These are phyloP conservation scores for Mobula birostris DNA, from an alignment of 2,113 vertebrate genomes.

Conservation along the genomic window DNA sequence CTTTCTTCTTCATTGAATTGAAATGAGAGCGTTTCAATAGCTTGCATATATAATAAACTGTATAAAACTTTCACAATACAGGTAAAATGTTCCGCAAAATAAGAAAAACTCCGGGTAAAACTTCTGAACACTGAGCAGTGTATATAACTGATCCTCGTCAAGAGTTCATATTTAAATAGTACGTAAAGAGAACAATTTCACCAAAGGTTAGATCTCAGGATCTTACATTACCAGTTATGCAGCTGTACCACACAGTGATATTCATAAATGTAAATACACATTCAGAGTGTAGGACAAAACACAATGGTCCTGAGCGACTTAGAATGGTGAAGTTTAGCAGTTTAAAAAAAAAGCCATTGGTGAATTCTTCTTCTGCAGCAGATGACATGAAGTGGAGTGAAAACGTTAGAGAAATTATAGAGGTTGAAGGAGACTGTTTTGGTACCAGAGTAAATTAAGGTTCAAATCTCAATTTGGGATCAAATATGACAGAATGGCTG, in stretches of 20 bases:
- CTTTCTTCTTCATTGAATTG: slow-evolving; percentile 78
- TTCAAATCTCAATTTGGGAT: too few species aligned
- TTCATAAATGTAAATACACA: background rate
- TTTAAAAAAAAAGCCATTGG: too few species aligned
- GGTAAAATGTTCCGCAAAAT: slow-evolving; percentile 78
- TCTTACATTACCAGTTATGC: background rate
- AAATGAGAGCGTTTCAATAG: slow-evolving; percentile 74
- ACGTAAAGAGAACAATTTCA: background rate
- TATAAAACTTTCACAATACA: slow-evolving; percentile 92
- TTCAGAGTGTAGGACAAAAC: too few species aligned
- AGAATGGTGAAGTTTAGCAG: too few species aligned
- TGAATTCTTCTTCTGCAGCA: too few species aligned
- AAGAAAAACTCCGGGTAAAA: slow-evolving; percentile 39
- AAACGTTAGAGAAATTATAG: too few species aligned
- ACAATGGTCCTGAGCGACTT: too few species aligned
- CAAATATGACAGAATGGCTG: too few species aligned
- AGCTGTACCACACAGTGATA: background rate
- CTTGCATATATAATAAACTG: slow-evolving; percentile 82
- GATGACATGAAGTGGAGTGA: too few species aligned
- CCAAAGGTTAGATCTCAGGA: background rate
- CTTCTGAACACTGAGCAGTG: background rate
- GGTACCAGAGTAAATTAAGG: too few species aligned
- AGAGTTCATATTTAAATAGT: background rate
- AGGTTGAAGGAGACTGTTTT: too few species aligned
- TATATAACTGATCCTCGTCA: background rate